Evolutionary conservation across 2,113 vertebrate species (phyloP), one percentile per base, ranked within the genome.

Genomic region (Entelurus aequoreus): DNA sequence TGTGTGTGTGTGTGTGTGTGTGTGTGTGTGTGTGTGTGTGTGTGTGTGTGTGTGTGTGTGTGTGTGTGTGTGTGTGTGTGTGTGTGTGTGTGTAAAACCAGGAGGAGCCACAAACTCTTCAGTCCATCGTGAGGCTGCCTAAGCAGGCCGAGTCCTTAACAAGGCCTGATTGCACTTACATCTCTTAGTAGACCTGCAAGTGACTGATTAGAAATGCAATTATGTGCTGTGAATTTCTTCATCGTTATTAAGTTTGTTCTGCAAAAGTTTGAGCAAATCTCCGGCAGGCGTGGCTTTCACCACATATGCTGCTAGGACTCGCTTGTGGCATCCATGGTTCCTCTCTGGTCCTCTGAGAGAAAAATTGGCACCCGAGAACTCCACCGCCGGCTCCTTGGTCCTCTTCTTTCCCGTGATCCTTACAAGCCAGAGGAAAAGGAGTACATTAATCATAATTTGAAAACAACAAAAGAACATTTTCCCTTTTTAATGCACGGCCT

Each of bases 121-220:
- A 76, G 78, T 80, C 59, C 74, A 78, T 67, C 47, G 3, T 76
- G 72, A 81, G 68, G 75, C 42, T 46, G 42, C 6, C 55, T 80
- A 62, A 85, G 72, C 76, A 78, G 75, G 75, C 72, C 77, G 69
- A 77, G 71, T 75, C 81, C 84, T 88, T 89, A 86, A 84, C 83
- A 64, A 80, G 76, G 73, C 78, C 75, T 90, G 89, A 89, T 89
- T 90, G 86, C 87, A 89, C 89, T 91, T 87, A 85, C 86, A 90
- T 87, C 84, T 84, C 81, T 82, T 77, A 76, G 79, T 81, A 82
- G 63, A 76, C 70, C 68, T 71, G 72, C 69, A 82, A 81, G 69
- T 44, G 74, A 74, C 59, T 84, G 82, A 89, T 85, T 87, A 83
- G 76, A 78, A 82, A 69, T 72, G 63, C 68, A 81, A 84, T 65